Conservation (phyloP, 2,797 vertebrate genomes). For the Hylomyscus alleni region DNA sequence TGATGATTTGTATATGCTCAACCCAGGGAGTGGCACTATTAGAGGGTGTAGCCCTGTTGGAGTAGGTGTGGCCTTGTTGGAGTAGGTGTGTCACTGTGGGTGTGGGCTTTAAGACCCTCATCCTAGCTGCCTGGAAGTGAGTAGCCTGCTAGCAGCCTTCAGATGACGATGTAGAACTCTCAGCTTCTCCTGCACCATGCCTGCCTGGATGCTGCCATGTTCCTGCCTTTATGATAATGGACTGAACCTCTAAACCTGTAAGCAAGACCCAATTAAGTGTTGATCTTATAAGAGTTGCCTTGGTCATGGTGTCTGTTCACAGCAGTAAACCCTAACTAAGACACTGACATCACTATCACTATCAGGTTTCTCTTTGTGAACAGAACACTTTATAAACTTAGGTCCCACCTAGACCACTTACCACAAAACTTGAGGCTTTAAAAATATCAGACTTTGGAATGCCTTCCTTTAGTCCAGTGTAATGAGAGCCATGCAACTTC, state of each 20-base stretch:
- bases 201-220: not conserved
- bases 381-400: not conserved
- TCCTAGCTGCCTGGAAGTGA: not conserved
- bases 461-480: not conserved
- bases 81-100: not conserved
- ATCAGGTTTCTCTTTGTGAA: conserved; percentile 41
- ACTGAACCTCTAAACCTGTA: not conserved
- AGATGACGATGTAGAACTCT: not conserved
- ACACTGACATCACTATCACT: not conserved
- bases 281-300: not conserved
- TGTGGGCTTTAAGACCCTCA: not conserved
- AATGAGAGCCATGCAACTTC: not conserved
- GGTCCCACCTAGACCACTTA: not conserved
- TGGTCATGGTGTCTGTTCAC: not conserved
- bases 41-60: no score
- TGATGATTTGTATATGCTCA: no score
- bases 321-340: not conserved
- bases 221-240: not conserved
- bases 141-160: not conserved
- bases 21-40: no score
- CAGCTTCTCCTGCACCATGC: not conserved
- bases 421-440: not conserved
- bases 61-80: no score
- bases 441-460: conserved; percentile 2
- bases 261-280: not conserved